These are phyloP conservation scores for Halocaridina rubra DNA, from an alignment of 2,888 invertebrate genomes.

Conservation along the genomic window DNA sequence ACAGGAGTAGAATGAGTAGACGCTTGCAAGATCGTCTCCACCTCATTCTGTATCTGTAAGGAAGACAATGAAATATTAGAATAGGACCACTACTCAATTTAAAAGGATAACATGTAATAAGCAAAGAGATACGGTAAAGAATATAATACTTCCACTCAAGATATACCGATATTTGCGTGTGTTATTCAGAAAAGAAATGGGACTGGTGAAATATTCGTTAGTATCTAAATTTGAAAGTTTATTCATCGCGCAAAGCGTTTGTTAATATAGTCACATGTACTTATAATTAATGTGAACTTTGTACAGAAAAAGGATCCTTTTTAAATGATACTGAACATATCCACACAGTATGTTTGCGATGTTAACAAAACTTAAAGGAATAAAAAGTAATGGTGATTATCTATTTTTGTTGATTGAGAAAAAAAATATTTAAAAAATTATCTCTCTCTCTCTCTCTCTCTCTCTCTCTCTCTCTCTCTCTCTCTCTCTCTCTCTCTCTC, in stretches of 20 bases:
- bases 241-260: too few species aligned
- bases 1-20: conserved; percentile 17
- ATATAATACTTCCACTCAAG: too few species aligned
- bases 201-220: too few species aligned
- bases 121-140: too few species aligned
- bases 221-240: too few species aligned
- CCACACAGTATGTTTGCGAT: too few species aligned
- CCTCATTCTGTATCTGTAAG: conserved; percentile 3
- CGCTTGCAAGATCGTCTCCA: conserved; percentile 23
- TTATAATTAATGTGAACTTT: too few species aligned
- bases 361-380: too few species aligned
- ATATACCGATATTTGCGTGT: too few species aligned
- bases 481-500: conserved; percentile 19
- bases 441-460: not conserved
- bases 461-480: not conserved
- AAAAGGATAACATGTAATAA: too few species aligned
- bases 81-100: not conserved
- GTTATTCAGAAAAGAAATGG: too few species aligned
- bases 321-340: not conserved
- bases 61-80: not conserved
- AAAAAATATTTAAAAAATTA: not conserved
- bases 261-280: too few species aligned
- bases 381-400: not conserved
- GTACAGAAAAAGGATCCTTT: not conserved
- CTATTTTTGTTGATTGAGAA: not conserved